Conservation (phyloP, 2,797 vertebrate species). For the Pseudotriccus pelzelni region DNA sequence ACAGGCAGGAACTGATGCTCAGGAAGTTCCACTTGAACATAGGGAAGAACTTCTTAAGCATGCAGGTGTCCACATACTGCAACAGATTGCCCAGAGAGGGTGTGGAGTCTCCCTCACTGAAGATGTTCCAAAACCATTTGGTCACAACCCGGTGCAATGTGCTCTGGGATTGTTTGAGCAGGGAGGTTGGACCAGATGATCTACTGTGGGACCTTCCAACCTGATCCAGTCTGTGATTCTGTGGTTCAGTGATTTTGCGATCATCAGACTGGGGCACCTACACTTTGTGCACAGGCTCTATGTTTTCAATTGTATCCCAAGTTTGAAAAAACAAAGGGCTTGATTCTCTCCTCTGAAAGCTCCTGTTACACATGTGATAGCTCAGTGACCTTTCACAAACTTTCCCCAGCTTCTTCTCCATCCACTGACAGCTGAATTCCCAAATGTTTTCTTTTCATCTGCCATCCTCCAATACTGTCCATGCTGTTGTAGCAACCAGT, state of each 20-base stretch:
- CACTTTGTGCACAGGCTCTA: not conserved
- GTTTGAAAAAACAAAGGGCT: not conserved
- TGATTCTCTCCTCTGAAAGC: not conserved
- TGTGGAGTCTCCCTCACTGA: not conserved
- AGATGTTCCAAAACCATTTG: rapidly evolving
- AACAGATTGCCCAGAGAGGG: not conserved
- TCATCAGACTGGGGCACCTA: not conserved
- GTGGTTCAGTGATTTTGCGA: not conserved
- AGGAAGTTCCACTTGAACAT: not conserved
- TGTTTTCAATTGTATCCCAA: not conserved
- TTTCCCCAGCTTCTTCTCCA: not conserved
- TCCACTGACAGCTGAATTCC: not conserved
- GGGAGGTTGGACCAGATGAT: rapidly evolving
- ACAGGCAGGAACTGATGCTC: rapidly evolving
- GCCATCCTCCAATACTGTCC: not conserved
- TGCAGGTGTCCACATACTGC: rapidly evolving
- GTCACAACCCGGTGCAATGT: rapidly evolving
- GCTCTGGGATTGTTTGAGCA: not conserved
- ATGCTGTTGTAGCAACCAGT: not conserved
- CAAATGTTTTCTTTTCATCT: not conserved
- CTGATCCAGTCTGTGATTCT: not conserved
- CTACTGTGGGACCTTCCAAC: not conserved
- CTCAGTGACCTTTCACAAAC: not conserved
- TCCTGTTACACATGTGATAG: not conserved
- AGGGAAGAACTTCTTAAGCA: not conserved